A percentile compares a stretch with the other conserved stretches of the same genome.
Conservation (phyloP, 2,888 invertebrate species). For the Tyria jacobaeae region DNA sequence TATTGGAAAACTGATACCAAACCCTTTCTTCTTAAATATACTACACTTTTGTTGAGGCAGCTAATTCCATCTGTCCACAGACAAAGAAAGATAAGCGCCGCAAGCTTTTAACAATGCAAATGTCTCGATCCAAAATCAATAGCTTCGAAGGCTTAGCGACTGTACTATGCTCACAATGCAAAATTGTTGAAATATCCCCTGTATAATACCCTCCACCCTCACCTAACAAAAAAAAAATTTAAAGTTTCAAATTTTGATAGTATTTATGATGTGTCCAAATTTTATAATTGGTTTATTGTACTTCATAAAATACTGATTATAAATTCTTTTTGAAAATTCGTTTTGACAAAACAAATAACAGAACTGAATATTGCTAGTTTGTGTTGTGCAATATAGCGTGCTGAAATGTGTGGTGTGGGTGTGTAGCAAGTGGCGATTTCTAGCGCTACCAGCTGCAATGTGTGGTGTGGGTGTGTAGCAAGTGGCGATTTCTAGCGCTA, state of each 20-base stretch:
- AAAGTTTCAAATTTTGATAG: too few relatives aligned
- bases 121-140: neutral
- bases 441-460: too few relatives aligned
- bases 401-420: neutral
- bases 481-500: neutral
- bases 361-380: too few relatives aligned
- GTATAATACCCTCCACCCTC: neutral
- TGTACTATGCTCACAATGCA: neutral
- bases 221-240: too few relatives aligned
- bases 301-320: too few relatives aligned
- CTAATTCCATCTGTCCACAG: neutral
- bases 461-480: neutral
- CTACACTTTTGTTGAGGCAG: neutral
- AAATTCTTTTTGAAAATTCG: too few relatives aligned
- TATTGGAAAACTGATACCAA: slow-evolving; percentile 3
- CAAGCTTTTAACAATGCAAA: neutral
- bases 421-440: neutral
- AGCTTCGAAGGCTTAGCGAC: neutral
- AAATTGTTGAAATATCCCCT: neutral
- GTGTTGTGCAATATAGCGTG: too few relatives aligned
- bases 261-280: too few relatives aligned
- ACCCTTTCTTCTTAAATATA: neutral
- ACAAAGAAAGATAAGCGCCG: neutral
- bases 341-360: too few relatives aligned
- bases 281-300: too few relatives aligned